These are phyloP conservation scores for Hepsetus odoe DNA, from an alignment of 2,113 vertebrate species.

Conservation along the genomic window DNA sequence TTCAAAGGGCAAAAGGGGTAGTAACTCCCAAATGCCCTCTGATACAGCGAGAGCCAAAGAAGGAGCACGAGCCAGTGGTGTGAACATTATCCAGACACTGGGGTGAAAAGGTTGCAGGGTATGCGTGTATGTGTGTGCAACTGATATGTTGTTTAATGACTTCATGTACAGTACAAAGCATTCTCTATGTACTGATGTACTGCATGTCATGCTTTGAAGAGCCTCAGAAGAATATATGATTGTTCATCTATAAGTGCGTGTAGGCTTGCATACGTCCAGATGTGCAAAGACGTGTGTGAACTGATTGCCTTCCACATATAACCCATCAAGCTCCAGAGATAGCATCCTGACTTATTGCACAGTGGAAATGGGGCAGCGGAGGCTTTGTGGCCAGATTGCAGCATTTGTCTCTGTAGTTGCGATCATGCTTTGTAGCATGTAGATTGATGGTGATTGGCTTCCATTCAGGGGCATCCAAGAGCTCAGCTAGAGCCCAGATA, in stretches of 20 bases:
- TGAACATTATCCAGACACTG: slow-evolving; percentile 67
- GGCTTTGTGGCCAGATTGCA: slow-evolving; percentile 60
- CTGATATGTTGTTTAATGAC: neutral
- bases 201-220: neutral
- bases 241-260: neutral
- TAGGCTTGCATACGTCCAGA: neutral
- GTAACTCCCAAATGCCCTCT: slow-evolving; percentile 51
- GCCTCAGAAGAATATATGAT: neutral
- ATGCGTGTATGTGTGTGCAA: neutral
- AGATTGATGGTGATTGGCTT: slow-evolving; percentile 60
- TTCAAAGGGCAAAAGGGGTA: slow-evolving; percentile 56
- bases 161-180: neutral
- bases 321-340: neutral
- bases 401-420: slow-evolving; percentile 63
- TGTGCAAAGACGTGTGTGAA: neutral
- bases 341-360: slow-evolving; percentile 33
- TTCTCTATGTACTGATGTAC: neutral
- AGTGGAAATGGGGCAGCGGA: slow-evolving; percentile 49
- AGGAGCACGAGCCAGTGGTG: slow-evolving; percentile 59
- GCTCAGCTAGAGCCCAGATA: slow-evolving; percentile 59
- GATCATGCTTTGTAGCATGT: slow-evolving; percentile 62
- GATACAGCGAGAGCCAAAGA: slow-evolving; percentile 44
- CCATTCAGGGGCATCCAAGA: slow-evolving; percentile 50
- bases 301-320: neutral
- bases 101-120: slow-evolving; percentile 9